These are phyloP conservation scores for Aelia acuminata DNA, from an alignment of 2,888 invertebrate genomes.

Conservation along the genomic window DNA sequence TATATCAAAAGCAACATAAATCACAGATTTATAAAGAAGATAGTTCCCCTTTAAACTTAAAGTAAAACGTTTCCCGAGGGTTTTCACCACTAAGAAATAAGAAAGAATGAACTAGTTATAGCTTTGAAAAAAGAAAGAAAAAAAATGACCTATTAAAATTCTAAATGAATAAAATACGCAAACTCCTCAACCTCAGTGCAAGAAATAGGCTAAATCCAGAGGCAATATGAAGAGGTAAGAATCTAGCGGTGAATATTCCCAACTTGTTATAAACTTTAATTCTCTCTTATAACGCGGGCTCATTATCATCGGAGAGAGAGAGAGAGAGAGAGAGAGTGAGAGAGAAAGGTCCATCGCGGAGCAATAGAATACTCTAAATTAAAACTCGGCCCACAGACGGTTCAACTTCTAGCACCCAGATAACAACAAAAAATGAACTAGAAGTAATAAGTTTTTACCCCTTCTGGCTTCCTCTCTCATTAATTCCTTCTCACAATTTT, in stretches of 20 bases:
- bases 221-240: background rate
- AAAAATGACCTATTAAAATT: background rate
- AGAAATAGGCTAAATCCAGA: background rate
- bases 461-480: background rate
- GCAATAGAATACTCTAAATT: background rate
- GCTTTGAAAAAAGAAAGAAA: no score
- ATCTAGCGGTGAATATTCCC: background rate
- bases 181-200: background rate
- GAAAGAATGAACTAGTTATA: no score
- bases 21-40: no score
- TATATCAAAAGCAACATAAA: no score
- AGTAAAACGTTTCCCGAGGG: no score
- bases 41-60: no score
- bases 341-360: background rate
- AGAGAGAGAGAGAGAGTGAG: no score
- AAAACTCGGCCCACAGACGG: background rate
- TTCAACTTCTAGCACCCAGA: background rate
- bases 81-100: no score
- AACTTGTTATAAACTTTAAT: conserved; percentile 4
- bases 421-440: background rate
- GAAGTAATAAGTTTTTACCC: conserved; percentile 22
- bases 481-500: background rate
- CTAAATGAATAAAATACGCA: background rate
- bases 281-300: background rate
- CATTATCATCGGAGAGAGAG: background rate